These are phyloP conservation scores for Harpagoxenus sublaevis DNA, from an alignment of 2,888 invertebrate genomes.

Conservation along the genomic window DNA sequence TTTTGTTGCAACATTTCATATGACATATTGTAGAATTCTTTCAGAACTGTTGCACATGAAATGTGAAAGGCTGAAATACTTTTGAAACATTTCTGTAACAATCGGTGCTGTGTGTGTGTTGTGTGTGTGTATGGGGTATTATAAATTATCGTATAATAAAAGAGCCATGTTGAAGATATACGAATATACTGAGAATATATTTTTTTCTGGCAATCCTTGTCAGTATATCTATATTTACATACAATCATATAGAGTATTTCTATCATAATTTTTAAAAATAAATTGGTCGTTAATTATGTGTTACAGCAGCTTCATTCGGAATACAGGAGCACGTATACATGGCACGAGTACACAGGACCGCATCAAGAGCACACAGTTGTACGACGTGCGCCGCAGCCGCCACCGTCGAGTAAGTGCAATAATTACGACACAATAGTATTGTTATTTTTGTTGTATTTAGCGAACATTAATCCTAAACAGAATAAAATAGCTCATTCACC, in stretches of 20 bases:
- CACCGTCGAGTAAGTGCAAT: slow-evolving; percentile 83
- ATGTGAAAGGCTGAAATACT: too few relatives aligned
- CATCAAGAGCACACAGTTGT: slow-evolving; percentile 89
- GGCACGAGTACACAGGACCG: slow-evolving; percentile 95
- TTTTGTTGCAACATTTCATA: too few relatives aligned
- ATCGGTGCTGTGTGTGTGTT: too few relatives aligned
- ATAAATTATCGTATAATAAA: too few relatives aligned
- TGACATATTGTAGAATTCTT: too few relatives aligned
- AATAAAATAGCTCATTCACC: background rate
- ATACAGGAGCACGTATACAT: slow-evolving; percentile 97
- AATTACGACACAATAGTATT: background rate
- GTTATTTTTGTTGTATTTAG: slow-evolving; percentile 8
- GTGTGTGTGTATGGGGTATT: too few relatives aligned
- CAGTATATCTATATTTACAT: background rate
- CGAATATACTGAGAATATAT: background rate
- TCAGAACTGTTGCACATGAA: too few relatives aligned
- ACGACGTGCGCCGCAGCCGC: slow-evolving; percentile 89
- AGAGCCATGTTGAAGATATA: too few relatives aligned
- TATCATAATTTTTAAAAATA: background rate
- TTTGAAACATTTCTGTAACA: too few relatives aligned
- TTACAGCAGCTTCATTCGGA: slow-evolving; percentile 95
- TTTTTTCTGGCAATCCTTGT: background rate
- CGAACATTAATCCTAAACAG: slow-evolving; percentile 29
- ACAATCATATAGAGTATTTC: background rate
- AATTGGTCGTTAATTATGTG: slow-evolving; percentile 66